A percentile compares a stretch with the other conserved stretches of the same genome.
phyloP scores from a whole-genome alignment of 2,113 vertebrate species.

The Myotis davidii region DNA sequence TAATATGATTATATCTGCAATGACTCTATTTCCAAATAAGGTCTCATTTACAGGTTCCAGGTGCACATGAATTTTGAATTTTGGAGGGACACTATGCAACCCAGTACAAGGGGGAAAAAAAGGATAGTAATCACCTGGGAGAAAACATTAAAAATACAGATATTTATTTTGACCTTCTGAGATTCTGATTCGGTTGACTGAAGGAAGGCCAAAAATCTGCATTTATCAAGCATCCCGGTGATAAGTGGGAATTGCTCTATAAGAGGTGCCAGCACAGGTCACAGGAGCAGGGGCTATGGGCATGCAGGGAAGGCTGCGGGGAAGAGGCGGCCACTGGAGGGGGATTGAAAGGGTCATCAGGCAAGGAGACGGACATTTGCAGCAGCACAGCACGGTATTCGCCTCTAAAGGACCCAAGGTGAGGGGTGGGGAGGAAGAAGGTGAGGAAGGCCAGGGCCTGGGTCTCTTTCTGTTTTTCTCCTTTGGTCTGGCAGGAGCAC shows the following conservation, averaged over 20 bases:
- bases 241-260: background rate
- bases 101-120: background rate
- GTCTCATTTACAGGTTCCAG: background rate
- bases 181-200: background rate
- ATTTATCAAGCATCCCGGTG: background rate
- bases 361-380: accelerated
- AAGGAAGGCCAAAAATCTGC: background rate
- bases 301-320: background rate
- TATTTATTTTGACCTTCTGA: background rate
- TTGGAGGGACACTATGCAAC: background rate
- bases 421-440: background rate
- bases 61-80: background rate
- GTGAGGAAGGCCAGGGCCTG: background rate
- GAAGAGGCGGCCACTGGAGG: background rate
- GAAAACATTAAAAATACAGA: background rate
- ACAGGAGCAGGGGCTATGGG: background rate
- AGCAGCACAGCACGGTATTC: background rate
- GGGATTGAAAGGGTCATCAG: background rate
- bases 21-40: background rate
- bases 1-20: background rate
- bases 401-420: background rate
- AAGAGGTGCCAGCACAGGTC: background rate
- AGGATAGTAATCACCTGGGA: background rate
- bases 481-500: background rate
- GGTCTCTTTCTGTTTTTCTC: background rate